A percentile compares a stretch with the other conserved stretches of the same genome.
phyloP scores from a whole-genome alignment of 2,888 invertebrate genomes.

The Aromia moschata region DNA sequence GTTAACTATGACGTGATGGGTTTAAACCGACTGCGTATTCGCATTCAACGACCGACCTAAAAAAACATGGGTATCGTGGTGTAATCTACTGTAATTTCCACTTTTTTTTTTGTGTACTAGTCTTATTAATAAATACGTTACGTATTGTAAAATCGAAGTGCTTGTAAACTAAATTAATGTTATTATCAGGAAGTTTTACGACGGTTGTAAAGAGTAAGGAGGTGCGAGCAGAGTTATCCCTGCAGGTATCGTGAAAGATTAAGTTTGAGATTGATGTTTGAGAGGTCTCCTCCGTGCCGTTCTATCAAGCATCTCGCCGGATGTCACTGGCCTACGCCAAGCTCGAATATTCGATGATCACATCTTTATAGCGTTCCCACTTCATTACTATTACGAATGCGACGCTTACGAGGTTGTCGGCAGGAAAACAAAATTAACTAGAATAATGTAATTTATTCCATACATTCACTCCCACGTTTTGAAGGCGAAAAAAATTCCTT shows the following conservation, averaged over 20 bases:
- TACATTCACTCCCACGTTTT: no score
- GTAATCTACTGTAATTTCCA: no score
- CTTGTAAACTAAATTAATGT: conserved; percentile 35
- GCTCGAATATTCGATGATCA: conserved; percentile 30
- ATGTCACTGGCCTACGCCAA: conserved; percentile 38
- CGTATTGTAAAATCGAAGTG: not conserved
- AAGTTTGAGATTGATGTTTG: conserved; percentile 32
- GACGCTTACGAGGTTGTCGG: not conserved
- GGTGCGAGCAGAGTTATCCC: conserved; percentile 34
- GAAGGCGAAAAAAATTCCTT: no score
- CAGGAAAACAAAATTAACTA: not conserved
- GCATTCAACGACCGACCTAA: no score
- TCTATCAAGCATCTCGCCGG: conserved; percentile 35
- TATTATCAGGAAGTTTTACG: conserved; percentile 35
- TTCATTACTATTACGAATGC: not conserved
- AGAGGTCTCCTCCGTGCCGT: conserved; percentile 37
- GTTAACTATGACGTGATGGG: no score
- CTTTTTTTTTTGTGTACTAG: no score
- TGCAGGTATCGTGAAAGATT: conserved; percentile 35
- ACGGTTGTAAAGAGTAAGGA: conserved; percentile 34
- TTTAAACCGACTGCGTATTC: no score
- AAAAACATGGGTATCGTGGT: no score
- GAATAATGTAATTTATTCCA: no score
- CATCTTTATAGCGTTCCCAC: conserved; percentile 22
- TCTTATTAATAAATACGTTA: not conserved